phyloP scores from a whole-genome alignment of 1,140 invertebrate species.

The Halesus radiatus region DNA sequence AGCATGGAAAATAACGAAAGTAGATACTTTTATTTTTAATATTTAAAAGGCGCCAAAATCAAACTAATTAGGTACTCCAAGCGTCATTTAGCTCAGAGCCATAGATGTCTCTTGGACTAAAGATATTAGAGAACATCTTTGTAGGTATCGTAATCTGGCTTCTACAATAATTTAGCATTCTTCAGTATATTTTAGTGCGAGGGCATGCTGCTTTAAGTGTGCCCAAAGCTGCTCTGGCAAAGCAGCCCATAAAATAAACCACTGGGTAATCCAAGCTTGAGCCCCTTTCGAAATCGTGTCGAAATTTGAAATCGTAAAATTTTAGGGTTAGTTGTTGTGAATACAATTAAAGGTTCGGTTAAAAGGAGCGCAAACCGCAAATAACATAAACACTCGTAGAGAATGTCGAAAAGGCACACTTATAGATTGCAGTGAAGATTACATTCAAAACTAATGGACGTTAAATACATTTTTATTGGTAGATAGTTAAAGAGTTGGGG shows the following conservation, averaged over 20 bases:
- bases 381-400: background rate
- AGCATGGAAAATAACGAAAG: no score
- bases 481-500: no score
- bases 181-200: background rate
- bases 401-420: background rate
- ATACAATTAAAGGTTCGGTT: background rate
- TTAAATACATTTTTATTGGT: no score
- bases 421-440: background rate
- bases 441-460: background rate
- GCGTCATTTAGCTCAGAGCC: no score
- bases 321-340: background rate
- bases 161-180: background rate
- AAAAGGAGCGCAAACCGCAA: background rate
- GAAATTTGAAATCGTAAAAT: background rate
- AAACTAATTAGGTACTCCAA: no score
- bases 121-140: background rate
- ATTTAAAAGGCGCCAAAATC: no score
- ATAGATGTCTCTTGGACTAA: no score
- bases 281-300: background rate
- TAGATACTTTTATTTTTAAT: no score
- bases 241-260: conserved; percentile 4
- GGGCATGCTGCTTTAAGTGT: background rate
- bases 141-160: background rate
- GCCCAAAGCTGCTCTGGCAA: background rate
- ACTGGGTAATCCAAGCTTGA: background rate